These are phyloP conservation scores for Drosophila rhopaloa DNA, from an alignment of 1,140 invertebrate species.

Conservation along the genomic window DNA sequence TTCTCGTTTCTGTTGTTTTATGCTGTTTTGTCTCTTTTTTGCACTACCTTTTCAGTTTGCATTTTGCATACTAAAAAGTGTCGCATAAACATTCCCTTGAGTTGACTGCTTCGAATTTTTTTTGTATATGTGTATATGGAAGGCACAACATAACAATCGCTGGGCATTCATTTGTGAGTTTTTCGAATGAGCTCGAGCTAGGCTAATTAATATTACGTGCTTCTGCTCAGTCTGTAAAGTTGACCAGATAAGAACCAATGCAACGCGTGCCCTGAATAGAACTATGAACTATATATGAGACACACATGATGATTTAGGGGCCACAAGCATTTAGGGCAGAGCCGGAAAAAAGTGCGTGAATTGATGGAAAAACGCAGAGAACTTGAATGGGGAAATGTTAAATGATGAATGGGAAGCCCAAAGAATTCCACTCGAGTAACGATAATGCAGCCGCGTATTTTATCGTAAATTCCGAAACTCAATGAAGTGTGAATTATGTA, in stretches of 20 bases:
- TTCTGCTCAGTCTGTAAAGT: constrained; percentile 30
- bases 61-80: constrained; percentile 61
- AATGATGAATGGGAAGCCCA: constrained; percentile 37
- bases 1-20: constrained; percentile 32
- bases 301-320: constrained; percentile 47
- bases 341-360: constrained; percentile 44
- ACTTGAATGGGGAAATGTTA: constrained; percentile 36
- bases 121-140: not conserved
- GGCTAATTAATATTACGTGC: constrained; percentile 79
- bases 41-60: constrained; percentile 32
- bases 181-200: constrained; percentile 33
- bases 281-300: constrained; percentile 27
- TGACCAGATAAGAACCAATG: constrained; percentile 54
- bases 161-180: constrained; percentile 26
- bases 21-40: constrained; percentile 20
- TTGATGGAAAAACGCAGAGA: constrained; percentile 42
- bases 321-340: constrained; percentile 52
- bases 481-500: constrained; percentile 71
- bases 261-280: constrained; percentile 67
- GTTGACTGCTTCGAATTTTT: not conserved
- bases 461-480: constrained; percentile 36
- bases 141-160: constrained; percentile 25
- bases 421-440: constrained; percentile 9
- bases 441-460: constrained; percentile 21
- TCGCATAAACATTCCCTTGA: constrained; percentile 53